Conservation (phyloP, 1,140 invertebrate genomes). For the Chlorops oryzae region DNA sequence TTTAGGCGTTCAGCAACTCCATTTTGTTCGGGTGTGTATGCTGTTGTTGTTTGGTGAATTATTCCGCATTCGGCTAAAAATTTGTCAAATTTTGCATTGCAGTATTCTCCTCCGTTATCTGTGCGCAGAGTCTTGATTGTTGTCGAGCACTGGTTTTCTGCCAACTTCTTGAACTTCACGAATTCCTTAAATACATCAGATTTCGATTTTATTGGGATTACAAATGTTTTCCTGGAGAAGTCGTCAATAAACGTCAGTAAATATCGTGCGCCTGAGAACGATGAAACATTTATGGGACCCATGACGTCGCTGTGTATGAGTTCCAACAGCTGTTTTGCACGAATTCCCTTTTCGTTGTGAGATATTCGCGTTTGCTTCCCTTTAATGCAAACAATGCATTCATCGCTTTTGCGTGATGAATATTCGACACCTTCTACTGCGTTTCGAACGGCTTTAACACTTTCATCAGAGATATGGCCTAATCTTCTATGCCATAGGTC, state of each 20-base stretch:
- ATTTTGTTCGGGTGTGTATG: no score
- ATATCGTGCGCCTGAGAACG: conserved; percentile 38
- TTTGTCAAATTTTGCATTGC: no score
- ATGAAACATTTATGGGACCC: conserved; percentile 45
- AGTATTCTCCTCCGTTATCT: no score
- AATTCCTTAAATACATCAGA: conserved; percentile 21
- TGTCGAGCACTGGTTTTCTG: no score
- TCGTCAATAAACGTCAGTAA: conserved; percentile 50
- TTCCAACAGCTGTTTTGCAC: conserved; percentile 18
- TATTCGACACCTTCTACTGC: not conserved
- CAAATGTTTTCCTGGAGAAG: conserved; percentile 37
- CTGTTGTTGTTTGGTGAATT: no score
- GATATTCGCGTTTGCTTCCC: conserved; percentile 25
- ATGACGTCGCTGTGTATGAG: conserved; percentile 46
- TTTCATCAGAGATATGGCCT: conserved; percentile 16
- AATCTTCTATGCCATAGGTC: conserved; percentile 18
- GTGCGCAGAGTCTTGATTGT: no score
- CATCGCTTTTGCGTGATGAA: not conserved
- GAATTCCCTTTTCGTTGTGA: conserved; percentile 16
- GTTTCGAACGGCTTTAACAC: conserved; percentile 4
- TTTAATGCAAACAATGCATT: conserved; percentile 30
- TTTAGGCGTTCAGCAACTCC: no score
- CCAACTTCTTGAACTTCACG: conserved; percentile 11
- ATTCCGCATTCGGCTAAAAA: no score
- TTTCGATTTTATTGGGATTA: conserved; percentile 23